phyloP scores from a whole-genome alignment of 1,140 invertebrate species.

The Oryctes rhinoceros region DNA sequence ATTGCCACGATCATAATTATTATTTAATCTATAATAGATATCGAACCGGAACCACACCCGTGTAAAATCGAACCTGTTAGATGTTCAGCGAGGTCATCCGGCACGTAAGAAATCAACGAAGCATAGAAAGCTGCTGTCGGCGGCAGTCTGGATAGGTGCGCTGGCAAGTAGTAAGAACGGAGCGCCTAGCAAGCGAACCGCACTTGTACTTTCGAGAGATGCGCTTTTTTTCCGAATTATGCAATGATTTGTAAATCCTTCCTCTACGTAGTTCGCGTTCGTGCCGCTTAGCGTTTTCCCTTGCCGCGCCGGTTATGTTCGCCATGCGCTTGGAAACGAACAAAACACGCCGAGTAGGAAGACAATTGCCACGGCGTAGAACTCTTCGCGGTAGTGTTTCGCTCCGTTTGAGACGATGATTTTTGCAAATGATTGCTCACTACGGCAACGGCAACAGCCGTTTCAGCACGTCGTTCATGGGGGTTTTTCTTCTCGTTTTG shows the following conservation, averaged over 20 bases:
- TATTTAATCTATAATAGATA: conserved; percentile 38
- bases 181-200: background rate
- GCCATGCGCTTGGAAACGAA: background rate
- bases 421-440: conserved; percentile 29
- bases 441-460: background rate
- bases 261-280: background rate
- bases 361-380: conserved; percentile 11
- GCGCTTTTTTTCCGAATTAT: conserved; percentile 3
- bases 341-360: background rate
- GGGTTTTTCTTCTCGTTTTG: background rate
- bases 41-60: conserved; percentile 35
- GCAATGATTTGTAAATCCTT: conserved; percentile 34
- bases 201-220: conserved; percentile 35
- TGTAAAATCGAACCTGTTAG: conserved; percentile 33
- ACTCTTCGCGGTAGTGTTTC: conserved; percentile 31
- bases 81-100: conserved; percentile 6
- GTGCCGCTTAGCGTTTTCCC: background rate
- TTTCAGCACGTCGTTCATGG: background rate
- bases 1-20: conserved; percentile 22
- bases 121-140: conserved; percentile 12
- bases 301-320: background rate
- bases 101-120: conserved; percentile 21
- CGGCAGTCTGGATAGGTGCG: background rate
- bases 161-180: background rate
- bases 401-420: conserved; percentile 35